These are phyloP conservation scores for Lytechinus variegatus DNA, from an alignment of 35 echinoderm and acorn worm genomes.

Conservation along the genomic window DNA sequence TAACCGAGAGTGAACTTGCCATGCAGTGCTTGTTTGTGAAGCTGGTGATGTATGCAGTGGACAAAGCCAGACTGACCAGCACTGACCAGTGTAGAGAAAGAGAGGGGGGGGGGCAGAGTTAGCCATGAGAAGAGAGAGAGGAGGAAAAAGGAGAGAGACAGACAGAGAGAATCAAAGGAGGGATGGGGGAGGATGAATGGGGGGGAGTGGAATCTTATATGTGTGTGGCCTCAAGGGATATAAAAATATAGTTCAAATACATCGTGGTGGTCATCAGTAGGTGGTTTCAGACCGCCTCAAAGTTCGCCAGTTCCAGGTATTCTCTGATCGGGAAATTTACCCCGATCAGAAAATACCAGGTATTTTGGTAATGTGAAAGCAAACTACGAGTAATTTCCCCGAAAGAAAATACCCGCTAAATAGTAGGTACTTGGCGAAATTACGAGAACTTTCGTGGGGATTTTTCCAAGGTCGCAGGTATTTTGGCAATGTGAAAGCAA, in stretches of 20 bases:
- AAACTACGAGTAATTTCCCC: too few species aligned
- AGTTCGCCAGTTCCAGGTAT: too few species aligned
- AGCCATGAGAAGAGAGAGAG: not conserved
- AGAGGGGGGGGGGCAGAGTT: not conserved
- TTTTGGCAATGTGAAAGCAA: too few species aligned
- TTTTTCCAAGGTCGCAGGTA: too few species aligned
- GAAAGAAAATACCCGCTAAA: too few species aligned
- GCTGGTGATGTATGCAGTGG: not conserved
- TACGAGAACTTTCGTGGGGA: too few species aligned
- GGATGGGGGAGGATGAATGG: not conserved
- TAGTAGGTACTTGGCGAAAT: too few species aligned
- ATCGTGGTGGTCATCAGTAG: conserved; percentile 11
- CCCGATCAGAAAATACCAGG: too few species aligned
- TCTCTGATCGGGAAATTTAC: too few species aligned
- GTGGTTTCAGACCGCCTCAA: too few species aligned
- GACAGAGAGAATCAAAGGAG: not conserved
- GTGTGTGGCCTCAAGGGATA: not conserved
- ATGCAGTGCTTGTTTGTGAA: not conserved
- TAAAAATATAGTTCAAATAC: conserved; percentile 7
- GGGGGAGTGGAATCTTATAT: not conserved
- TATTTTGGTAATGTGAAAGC: too few species aligned
- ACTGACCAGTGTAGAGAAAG: not conserved
- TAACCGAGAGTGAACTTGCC: conserved; percentile 23
- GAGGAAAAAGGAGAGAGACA: not conserved
- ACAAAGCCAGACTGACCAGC: conserved; percentile 1